Evolutionary conservation across 2,113 vertebrate species (phyloP).

Genomic region (Rostratula benghalensis): DNA sequence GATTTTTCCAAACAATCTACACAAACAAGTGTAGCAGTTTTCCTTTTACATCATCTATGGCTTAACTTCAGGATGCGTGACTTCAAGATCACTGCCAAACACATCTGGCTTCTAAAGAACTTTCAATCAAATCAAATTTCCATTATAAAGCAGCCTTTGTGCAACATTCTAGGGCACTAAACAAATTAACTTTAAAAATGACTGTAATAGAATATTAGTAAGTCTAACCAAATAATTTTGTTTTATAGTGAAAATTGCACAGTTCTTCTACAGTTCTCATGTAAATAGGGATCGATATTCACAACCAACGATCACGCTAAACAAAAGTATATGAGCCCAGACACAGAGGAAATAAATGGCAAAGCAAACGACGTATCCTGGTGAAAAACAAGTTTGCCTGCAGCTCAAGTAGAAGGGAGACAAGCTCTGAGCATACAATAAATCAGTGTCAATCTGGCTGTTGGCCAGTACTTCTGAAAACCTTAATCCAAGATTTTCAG

Average conservation of each 20-base stretch:
- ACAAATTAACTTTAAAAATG: conserved; percentile 61
- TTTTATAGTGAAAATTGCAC: background rate
- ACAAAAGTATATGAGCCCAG: background rate
- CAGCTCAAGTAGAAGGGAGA: background rate
- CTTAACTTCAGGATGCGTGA: conserved; percentile 14
- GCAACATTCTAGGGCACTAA: conserved; percentile 11
- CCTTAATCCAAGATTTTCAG: background rate
- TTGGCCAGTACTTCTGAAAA: background rate
- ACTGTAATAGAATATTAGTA: conserved; percentile 64
- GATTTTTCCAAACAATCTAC: background rate
- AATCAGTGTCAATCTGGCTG: background rate
- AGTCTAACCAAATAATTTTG: conserved; percentile 42
- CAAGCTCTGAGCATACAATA: background rate
- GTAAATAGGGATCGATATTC: background rate
- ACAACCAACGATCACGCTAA: background rate
- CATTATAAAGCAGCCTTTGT: conserved; percentile 68
- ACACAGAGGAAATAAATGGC: background rate
- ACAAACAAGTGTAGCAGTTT: background rate
- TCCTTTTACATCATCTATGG: background rate
- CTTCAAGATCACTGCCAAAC: conserved; percentile 13
- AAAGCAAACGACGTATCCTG: background rate
- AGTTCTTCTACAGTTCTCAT: background rate
- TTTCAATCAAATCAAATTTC: conserved; percentile 57
- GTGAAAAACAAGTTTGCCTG: background rate
- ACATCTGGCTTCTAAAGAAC: conserved; percentile 11